Evolutionary conservation across 2,888 invertebrate species (phyloP), one percentile per base, ranked within the genome.

Genomic region (Heliconius ismenius): DNA sequence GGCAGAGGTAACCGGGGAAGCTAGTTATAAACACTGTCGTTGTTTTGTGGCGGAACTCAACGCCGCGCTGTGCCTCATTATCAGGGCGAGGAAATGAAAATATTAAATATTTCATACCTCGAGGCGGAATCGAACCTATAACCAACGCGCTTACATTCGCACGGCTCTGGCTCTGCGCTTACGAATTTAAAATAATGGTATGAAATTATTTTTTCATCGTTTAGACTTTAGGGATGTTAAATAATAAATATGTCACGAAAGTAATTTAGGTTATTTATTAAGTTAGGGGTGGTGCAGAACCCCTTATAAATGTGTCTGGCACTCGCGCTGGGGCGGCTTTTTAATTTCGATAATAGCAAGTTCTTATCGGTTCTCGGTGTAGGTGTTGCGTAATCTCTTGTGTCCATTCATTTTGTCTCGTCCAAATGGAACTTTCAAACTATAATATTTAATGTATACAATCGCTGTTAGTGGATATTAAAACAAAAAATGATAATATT

Each of bases 241-340:
- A n/a, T 24, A 28, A 28, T 26, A 28, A 63, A 63, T 63, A n/a
- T 65, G 32, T 65, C 36, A 65, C 11, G 32, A 36, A 65, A 65
- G 65, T 65, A 65, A 65, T n/a, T 65, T 65, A 65, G 21, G 2
- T 65, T 65, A 65, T 36, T 36, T 64, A 32, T 64, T 64, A n/a
- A 36, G 36, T n/a, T 36, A n/a, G 65, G 65, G 65, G 65, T 36
- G 65, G 65, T 65, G 24, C 39, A 39, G 65, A 39, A 65, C n/a
- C 4, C 39, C n/a, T 13, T 13, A 39, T 36, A 21, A 39, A 15
- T 15, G 36, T 65, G 65, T 13, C 10, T 36, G 32, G 4, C 24
- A 13, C 36, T 39, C n/a, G 2, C 36, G 3, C 24, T n/a, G 6
- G 36, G 65, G n/a, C 39, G 24, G 65, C 13, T 65, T 36, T 65